phyloP scores from a whole-genome alignment of 2,113 vertebrate species.

The Crotalus viridis region DNA sequence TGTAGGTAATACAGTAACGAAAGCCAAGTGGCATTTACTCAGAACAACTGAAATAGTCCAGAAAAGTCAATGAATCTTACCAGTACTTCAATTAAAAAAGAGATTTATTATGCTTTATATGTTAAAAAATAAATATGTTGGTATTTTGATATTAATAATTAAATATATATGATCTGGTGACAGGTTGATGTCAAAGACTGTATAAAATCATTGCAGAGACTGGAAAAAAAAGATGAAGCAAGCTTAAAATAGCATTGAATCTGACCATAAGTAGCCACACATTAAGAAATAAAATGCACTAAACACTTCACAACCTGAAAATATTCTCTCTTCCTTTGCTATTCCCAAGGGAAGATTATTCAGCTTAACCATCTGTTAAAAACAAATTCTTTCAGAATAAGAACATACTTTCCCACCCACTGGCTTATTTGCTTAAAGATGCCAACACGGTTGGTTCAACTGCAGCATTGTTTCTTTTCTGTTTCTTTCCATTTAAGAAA shows the following conservation, averaged over 20 bases:
- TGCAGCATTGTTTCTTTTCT: neutral
- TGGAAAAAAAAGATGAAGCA: neutral
- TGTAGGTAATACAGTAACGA: neutral
- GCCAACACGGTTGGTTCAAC: constrained; percentile 9
- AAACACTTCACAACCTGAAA: neutral
- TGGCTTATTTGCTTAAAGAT: constrained; percentile 12
- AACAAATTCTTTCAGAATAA: constrained; percentile 15
- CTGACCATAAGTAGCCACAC: neutral
- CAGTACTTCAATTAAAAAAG: neutral
- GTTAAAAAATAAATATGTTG: neutral
- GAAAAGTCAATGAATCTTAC: neutral
- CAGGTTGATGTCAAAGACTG: neutral
- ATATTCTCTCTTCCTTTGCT: neutral
- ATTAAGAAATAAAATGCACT: neutral
- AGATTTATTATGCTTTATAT: neutral
- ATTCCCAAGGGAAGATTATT: neutral
- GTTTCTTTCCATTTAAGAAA: constrained; percentile 1
- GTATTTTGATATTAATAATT: neutral
- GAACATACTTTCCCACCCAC: constrained; percentile 17
- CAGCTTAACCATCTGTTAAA: constrained; percentile 21
- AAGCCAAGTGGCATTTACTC: neutral
- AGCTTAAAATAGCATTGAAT: neutral
- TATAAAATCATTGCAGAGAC: neutral
- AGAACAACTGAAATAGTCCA: neutral
- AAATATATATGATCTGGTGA: neutral